Conservation (phyloP, 2,888 invertebrate species). For the Cantharis nigra region DNA sequence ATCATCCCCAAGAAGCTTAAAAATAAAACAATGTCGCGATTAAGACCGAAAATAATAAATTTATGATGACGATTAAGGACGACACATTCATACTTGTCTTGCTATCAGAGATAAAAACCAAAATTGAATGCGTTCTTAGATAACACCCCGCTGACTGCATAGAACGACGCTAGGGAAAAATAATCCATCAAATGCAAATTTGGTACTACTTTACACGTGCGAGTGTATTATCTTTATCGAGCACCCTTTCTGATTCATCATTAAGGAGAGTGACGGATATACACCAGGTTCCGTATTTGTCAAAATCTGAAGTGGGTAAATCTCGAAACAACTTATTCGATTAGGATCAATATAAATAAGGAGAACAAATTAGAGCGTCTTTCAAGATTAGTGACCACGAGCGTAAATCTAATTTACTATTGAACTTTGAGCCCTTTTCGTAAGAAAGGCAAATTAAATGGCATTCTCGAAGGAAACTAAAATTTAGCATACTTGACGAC, state of each 20-base stretch:
- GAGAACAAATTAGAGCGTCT: background rate
- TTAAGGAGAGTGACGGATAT: background rate
- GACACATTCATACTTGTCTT: background rate
- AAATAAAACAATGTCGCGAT: background rate
- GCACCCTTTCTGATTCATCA: slow-evolving; percentile 1
- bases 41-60: background rate
- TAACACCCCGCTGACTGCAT: background rate
- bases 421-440: background rate
- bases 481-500: background rate
- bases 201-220: background rate
- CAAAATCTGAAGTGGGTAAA: background rate
- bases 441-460: background rate
- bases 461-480: background rate
- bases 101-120: background rate
- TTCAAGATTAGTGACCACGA: background rate
- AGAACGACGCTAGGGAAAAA: background rate
- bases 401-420: background rate
- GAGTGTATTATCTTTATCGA: background rate
- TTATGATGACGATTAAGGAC: too few relatives aligned
- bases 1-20: background rate
- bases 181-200: slow-evolving; percentile 10
- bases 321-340: background rate
- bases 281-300: background rate
- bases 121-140: background rate
- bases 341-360: background rate